Percentiles rank a stretch among this genome's conserved stretches.
Conservation (phyloP, 1,140 invertebrate genomes). For the Ostrea edulis region DNA sequence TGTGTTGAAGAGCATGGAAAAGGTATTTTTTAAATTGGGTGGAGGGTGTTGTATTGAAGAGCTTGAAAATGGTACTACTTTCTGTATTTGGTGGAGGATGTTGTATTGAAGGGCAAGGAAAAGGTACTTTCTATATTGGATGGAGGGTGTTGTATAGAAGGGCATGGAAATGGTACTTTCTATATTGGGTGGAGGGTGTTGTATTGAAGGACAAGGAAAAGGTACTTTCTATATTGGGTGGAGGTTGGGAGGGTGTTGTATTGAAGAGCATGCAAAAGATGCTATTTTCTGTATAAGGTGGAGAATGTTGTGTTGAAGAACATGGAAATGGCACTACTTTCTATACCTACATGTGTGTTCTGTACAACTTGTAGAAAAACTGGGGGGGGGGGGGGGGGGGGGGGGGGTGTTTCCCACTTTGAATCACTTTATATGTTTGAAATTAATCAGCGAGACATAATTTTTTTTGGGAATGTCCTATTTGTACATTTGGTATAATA, state of each 20-base stretch:
- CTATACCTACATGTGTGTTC: neutral
- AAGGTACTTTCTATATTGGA: neutral
- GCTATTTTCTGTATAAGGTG: neutral
- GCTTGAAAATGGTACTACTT: constrained; percentile 7
- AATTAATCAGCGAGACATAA: too few relatives aligned
- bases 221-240: too few relatives aligned
- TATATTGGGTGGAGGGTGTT: too few relatives aligned
- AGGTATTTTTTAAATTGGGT: neutral
- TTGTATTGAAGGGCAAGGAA: too few relatives aligned
- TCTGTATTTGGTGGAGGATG: too few relatives aligned
- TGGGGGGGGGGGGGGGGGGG: too few relatives aligned
- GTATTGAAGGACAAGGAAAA: too few relatives aligned
- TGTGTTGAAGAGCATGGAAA: constrained; percentile 23
- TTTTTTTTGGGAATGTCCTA: too few relatives aligned
- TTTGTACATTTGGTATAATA: too few relatives aligned
- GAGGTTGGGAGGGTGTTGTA: constrained; percentile 9
- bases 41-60: constrained; percentile 19
- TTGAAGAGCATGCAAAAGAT: constrained; percentile 27
- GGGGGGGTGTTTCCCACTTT: too few relatives aligned
- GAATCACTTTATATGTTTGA: too few relatives aligned
- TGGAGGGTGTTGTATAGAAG: constrained; percentile 15
- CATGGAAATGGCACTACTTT: neutral
- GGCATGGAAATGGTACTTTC: constrained; percentile 5
- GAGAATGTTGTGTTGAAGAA: constrained; percentile 12
- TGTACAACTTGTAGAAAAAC: neutral